Conservation (phyloP, 2,888 invertebrate genomes). For the Lasiommata megera region DNA sequence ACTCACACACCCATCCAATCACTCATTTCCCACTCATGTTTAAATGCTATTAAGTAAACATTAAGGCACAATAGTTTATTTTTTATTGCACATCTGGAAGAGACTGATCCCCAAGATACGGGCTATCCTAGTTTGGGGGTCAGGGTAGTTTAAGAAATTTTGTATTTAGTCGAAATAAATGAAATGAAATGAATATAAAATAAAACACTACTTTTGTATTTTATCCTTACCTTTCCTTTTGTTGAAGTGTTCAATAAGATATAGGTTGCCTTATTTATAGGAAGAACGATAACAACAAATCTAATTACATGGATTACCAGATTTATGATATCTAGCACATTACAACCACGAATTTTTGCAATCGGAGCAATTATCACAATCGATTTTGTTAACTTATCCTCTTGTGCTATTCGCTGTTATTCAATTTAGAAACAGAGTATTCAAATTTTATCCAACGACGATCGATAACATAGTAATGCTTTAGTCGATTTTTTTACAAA, state of each 20-base stretch:
- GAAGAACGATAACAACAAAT: not conserved
- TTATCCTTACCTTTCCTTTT: not conserved
- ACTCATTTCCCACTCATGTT: no score
- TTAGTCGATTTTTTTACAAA: not conserved
- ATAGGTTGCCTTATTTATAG: not conserved
- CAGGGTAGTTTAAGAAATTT: no score
- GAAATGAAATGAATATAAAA: no score
- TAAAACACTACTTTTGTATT: not conserved
- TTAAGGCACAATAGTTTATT: no score
- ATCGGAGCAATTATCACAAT: not conserved
- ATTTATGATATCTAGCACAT: not conserved
- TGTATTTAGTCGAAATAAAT: no score
- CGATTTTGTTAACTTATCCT: not conserved
- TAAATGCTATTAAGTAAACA: no score
- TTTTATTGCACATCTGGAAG: no score
- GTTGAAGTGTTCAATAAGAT: not conserved
- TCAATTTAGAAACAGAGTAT: not conserved
- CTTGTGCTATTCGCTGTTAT: not conserved
- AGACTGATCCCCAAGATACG: no score
- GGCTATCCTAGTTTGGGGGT: no score
- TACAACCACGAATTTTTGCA: not conserved
- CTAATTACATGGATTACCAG: slow-evolving; percentile 1
- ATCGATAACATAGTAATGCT: not conserved
- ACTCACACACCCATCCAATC: no score
- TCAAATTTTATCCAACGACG: not conserved